These are phyloP conservation scores for Centropristis striata DNA, from an alignment of 2,113 vertebrate species.

Conservation along the genomic window DNA sequence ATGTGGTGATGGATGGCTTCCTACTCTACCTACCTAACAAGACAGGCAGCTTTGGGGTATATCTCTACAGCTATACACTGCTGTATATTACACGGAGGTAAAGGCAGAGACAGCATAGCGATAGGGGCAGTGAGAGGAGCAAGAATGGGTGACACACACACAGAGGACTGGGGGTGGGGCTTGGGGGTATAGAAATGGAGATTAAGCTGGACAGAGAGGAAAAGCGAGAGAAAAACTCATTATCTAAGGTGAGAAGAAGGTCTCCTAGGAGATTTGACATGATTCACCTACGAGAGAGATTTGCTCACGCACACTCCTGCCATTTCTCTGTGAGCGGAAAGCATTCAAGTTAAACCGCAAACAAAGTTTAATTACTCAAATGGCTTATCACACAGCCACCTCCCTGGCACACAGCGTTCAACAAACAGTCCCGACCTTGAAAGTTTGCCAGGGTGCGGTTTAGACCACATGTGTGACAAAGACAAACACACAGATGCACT, in stretches of 20 bases:
- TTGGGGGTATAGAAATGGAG: conserved; percentile 6
- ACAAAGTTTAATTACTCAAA: conserved; percentile 65
- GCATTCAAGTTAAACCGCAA: conserved; percentile 44
- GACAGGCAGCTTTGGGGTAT: conserved; percentile 29
- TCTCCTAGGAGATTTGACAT: conserved; percentile 61
- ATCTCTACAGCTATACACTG: conserved; percentile 21
- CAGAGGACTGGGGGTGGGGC: too few species aligned
- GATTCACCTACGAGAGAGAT: conserved; percentile 42
- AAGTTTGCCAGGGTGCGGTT: conserved; percentile 67
- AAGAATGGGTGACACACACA: conserved; percentile 17
- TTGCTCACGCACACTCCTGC: conserved; percentile 32
- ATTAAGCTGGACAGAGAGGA: conserved; percentile 37
- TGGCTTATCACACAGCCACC: conserved; percentile 35
- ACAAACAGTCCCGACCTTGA: conserved; percentile 57
- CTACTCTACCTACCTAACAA: conserved; percentile 30
- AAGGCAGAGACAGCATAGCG: conserved; percentile 12
- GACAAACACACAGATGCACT: conserved; percentile 31
- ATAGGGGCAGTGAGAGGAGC: not conserved
- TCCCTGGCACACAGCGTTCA: conserved; percentile 13
- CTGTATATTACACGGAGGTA: conserved; percentile 25
- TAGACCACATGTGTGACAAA: conserved; percentile 41
- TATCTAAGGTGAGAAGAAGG: conserved; percentile 51
- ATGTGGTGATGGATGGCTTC: conserved; percentile 25
- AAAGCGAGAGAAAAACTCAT: conserved; percentile 35
- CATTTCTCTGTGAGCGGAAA: conserved; percentile 22